Conservation (phyloP, 2,888 invertebrate genomes). For the Stenichneumon culpator region DNA sequence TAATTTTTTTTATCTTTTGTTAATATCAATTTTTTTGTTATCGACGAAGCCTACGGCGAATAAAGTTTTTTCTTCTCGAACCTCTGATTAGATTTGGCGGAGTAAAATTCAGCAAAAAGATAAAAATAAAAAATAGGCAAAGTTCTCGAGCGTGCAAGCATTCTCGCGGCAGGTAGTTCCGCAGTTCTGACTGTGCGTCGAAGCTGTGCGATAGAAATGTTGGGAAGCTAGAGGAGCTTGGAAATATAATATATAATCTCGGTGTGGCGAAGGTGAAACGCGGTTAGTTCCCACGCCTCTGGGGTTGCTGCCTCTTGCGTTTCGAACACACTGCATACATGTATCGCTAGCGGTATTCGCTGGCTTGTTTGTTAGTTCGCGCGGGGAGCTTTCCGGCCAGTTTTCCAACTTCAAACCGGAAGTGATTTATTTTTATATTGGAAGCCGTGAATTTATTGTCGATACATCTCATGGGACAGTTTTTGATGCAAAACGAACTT, state of each 20-base stretch:
- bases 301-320: constrained; percentile 40
- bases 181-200: constrained; percentile 17
- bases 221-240: constrained; percentile 41
- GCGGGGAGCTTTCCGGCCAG: not conserved
- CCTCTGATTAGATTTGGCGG: not conserved
- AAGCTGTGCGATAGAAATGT: constrained; percentile 42
- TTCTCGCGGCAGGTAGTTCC: constrained; percentile 26
- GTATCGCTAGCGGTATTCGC: not conserved
- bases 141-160: constrained; percentile 24
- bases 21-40: not conserved
- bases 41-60: not conserved
- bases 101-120: no score
- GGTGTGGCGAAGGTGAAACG: constrained; percentile 62
- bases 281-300: constrained; percentile 63
- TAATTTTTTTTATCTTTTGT: not conserved
- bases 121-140: not conserved
- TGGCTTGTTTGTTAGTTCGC: not conserved
- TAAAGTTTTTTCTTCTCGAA: not conserved
- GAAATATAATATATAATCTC: constrained; percentile 59
- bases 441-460: not conserved
- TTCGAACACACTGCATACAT: not conserved
- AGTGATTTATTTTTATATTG: not conserved
- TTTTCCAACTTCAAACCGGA: not conserved
- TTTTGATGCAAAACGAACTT: no score
- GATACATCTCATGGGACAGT: not conserved